phyloP scores from a whole-genome alignment of 2,888 invertebrate species.

The Phoenoteleia sp. region DNA sequence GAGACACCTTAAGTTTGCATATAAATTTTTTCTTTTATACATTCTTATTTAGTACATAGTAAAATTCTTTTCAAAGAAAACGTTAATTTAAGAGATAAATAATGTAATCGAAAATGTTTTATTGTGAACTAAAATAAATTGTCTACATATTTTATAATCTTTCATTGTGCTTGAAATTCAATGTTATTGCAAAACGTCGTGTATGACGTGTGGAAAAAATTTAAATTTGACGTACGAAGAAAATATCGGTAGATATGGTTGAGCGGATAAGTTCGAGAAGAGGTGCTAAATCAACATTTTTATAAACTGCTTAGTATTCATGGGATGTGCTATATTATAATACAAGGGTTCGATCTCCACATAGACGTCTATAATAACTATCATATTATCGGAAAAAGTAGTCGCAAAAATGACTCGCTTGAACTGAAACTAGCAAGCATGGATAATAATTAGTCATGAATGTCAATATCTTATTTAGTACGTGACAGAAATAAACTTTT shows the following conservation, averaged over 20 bases:
- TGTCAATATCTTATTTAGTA: too few relatives aligned
- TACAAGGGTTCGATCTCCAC: slow-evolving; percentile 80
- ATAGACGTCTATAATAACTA: slow-evolving; percentile 76
- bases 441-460: slow-evolving; percentile 31
- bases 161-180: slow-evolving; percentile 20
- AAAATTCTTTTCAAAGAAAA: too few relatives aligned
- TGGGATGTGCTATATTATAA: slow-evolving; percentile 82
- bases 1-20: too few relatives aligned
- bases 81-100: too few relatives aligned
- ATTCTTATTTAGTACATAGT: too few relatives aligned
- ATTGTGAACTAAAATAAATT: slow-evolving; percentile 10
- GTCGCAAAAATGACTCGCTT: slow-evolving; percentile 24
- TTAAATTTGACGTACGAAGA: slow-evolving; percentile 68
- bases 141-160: slow-evolving; percentile 19
- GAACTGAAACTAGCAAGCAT: slow-evolving; percentile 14
- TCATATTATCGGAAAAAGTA: slow-evolving; percentile 79
- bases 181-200: slow-evolving; percentile 41
- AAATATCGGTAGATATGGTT: slow-evolving; percentile 67
- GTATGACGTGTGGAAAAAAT: slow-evolving; percentile 52
- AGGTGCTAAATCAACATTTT: slow-evolving; percentile 86
- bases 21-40: too few relatives aligned
- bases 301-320: slow-evolving; percentile 86
- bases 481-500: too few relatives aligned
- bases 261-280: slow-evolving; percentile 63
- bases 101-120: too few relatives aligned